Conservation (phyloP, 2,113 vertebrate genomes). For the Axis porcinus region DNA sequence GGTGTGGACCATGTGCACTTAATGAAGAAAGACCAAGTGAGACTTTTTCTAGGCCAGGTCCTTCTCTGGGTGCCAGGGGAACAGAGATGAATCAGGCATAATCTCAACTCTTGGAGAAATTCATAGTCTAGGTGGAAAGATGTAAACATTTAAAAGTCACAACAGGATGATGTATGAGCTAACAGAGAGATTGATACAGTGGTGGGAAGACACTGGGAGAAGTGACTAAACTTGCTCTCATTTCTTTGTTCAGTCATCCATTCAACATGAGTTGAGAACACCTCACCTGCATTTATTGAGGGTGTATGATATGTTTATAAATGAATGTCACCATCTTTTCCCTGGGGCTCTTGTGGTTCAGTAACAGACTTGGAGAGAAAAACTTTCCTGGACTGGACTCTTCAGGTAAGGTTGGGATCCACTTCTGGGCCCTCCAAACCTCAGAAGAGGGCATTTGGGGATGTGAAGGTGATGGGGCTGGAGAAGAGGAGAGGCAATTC, state of each 20-base stretch:
- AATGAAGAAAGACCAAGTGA: neutral
- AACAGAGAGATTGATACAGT: neutral
- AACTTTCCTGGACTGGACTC: neutral
- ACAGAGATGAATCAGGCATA: neutral
- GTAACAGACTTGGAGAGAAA: neutral
- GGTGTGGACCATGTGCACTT: neutral
- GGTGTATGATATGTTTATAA: neutral
- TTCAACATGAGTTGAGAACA: neutral
- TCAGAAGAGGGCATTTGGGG: neutral
- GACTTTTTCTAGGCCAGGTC: neutral
- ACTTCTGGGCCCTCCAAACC: neutral
- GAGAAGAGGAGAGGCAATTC: neutral
- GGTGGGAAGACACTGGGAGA: neutral
- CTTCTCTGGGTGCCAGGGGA: constrained; percentile 8
- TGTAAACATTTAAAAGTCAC: neutral
- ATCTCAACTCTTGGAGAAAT: neutral
- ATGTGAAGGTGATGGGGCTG: neutral
- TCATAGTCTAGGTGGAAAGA: neutral
- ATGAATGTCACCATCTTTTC: neutral
- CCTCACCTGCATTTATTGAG: neutral
- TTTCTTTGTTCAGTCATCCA: neutral
- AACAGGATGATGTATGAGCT: neutral
- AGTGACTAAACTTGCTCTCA: neutral
- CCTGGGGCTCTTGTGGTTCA: neutral
- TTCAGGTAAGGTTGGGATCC: neutral